Conservation (phyloP, 2,888 invertebrate species). For the Mylabris sibirica region DNA sequence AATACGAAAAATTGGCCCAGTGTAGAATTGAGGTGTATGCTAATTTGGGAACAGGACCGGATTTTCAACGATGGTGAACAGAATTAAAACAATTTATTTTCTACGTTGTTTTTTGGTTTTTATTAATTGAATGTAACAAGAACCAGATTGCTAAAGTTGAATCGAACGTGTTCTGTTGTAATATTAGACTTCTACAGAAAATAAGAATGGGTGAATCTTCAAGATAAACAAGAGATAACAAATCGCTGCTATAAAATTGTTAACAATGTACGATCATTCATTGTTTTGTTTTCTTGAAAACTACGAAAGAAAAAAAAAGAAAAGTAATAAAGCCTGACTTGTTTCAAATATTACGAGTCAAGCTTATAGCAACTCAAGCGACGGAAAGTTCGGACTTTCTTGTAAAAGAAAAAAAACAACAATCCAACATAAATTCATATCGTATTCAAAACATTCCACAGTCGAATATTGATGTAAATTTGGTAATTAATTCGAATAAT, state of each 20-base stretch:
- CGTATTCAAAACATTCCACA: too few relatives aligned
- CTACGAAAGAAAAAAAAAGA: too few relatives aligned
- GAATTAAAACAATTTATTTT: conserved; percentile 35
- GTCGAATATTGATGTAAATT: too few relatives aligned
- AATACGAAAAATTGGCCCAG: not conserved
- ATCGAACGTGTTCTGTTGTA: conserved; percentile 12
- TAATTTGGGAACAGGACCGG: conserved; percentile 4
- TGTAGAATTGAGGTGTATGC: conserved; percentile 1
- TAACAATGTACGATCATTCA: conserved; percentile 15
- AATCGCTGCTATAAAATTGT: conserved; percentile 23
- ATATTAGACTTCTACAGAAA: conserved; percentile 12
- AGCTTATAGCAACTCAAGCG: not conserved
- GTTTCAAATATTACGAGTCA: not conserved
- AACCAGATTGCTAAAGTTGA: conserved; percentile 32
- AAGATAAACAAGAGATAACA: conserved; percentile 39
- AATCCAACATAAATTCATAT: too few relatives aligned
- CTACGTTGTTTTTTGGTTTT: conserved; percentile 28
- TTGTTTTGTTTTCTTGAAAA: not conserved
- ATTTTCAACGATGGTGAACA: conserved; percentile 15
- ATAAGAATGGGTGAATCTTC: conserved; percentile 29
- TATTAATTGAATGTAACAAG: conserved; percentile 33
- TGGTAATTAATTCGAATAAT: not conserved
- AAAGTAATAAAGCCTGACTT: not conserved
- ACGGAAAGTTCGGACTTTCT: conserved; percentile 8
- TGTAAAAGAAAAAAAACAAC: too few relatives aligned